Percentiles rank a stretch among this genome's conserved stretches.
phyloP scores from a whole-genome alignment of 2,113 vertebrate genomes.

The Oncorhynchus gorbuscha region DNA sequence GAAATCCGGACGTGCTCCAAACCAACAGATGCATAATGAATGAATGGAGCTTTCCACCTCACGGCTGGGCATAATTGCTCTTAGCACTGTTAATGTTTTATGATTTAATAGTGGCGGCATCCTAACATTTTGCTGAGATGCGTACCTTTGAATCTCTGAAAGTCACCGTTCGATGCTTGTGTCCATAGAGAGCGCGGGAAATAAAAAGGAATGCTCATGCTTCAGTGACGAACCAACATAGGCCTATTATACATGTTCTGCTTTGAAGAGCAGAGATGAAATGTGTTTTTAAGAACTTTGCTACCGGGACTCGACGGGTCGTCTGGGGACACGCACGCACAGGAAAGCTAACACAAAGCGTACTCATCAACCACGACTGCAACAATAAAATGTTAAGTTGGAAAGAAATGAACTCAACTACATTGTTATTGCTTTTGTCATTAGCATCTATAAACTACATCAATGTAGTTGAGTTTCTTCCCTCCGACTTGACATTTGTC shows the following conservation, averaged over 20 bases:
- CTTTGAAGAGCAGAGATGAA: background rate
- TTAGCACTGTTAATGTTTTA: constrained; percentile 67
- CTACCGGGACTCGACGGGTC: background rate
- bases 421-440: constrained; percentile 44
- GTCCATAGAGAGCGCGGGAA: too few relatives aligned
- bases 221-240: too few relatives aligned
- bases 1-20: constrained; percentile 38
- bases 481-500: background rate
- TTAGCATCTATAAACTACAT: constrained; percentile 39
- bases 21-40: constrained; percentile 67
- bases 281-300: background rate
- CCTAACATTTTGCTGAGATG: constrained; percentile 34
- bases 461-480: constrained; percentile 5
- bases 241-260: background rate
- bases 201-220: too few relatives aligned
- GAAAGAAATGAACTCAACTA: background rate
- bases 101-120: constrained; percentile 60
- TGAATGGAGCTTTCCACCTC: constrained; percentile 55
- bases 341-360: background rate
- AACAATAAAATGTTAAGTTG: background rate
- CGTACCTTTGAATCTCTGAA: background rate
- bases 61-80: constrained; percentile 56
- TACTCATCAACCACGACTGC: background rate
- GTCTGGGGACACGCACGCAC: background rate
- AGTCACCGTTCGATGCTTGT: background rate